phyloP scores from a whole-genome alignment of 2,797 vertebrate genomes.

The Melanotaenia pygmaea region DNA sequence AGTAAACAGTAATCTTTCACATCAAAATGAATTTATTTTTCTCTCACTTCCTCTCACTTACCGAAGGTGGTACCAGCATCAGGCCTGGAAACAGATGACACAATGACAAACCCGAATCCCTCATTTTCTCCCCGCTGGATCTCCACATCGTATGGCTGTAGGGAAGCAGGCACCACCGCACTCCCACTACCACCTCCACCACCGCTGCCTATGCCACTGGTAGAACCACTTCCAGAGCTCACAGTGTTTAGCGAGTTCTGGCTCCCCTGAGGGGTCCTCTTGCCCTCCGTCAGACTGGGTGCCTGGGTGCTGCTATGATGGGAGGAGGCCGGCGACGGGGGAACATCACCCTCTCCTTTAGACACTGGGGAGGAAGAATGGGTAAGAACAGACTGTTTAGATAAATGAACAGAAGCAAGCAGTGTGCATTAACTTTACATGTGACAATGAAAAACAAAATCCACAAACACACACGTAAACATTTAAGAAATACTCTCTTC shows the following conservation, averaged over 20 bases:
- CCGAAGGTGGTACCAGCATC: constrained; percentile 95
- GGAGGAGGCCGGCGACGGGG: constrained; percentile 93
- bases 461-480: not conserved
- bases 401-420: not conserved
- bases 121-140: constrained; percentile 95
- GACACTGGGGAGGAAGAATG: constrained; percentile 77
- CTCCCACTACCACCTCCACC: constrained; percentile 84
- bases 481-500: constrained; percentile 47
- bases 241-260: constrained; percentile 98
- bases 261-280: constrained; percentile 95
- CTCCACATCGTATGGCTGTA: constrained; percentile 96
- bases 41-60: constrained; percentile 80
- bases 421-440: constrained; percentile 3
- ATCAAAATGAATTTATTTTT: constrained; percentile 29
- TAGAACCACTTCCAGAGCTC: constrained; percentile 96
- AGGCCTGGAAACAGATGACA: constrained; percentile 94
- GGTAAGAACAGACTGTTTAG: not conserved
- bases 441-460: not conserved
- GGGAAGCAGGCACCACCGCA: constrained; percentile 85
- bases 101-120: constrained; percentile 98
- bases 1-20: constrained; percentile 30
- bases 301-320: constrained; percentile 98
- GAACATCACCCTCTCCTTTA: constrained; percentile 92
- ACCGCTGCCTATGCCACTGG: constrained; percentile 94
- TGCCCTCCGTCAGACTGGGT: constrained; percentile 93